Conservation (phyloP, 2,888 invertebrate genomes). For the Ormyrus thymus region DNA sequence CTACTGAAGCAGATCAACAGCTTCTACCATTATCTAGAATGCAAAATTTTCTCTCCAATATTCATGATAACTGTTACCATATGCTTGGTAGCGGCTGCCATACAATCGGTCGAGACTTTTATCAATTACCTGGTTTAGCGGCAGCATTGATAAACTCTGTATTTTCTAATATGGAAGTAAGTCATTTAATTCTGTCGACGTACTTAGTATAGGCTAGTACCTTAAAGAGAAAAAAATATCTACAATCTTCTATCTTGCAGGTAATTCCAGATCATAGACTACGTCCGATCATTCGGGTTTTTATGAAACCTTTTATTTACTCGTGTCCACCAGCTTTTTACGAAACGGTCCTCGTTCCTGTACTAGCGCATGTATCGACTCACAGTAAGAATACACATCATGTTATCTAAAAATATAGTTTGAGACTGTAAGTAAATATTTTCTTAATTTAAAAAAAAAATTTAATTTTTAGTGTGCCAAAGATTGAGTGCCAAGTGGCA, state of each 20-base stretch:
- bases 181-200: constrained; percentile 41
- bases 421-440: no score
- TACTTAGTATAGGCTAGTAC: no score
- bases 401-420: no score
- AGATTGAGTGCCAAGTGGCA: constrained; percentile 87
- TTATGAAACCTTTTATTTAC: constrained; percentile 89
- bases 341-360: constrained; percentile 84
- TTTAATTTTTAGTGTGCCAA: constrained; percentile 72
- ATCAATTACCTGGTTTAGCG: constrained; percentile 85
- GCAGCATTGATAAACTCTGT: constrained; percentile 84
- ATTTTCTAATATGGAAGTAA: constrained; percentile 81
- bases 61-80: constrained; percentile 89
- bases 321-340: constrained; percentile 91
- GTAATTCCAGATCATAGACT: constrained; percentile 90
- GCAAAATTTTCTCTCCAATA: constrained; percentile 87
- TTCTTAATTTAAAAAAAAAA: no score
- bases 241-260: constrained; percentile 69
- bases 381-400: constrained; percentile 79
- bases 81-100: constrained; percentile 80
- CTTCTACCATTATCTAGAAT: constrained; percentile 84
- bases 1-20: constrained; percentile 74
- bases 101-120: constrained; percentile 90
- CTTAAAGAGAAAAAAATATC: no score
- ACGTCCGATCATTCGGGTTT: constrained; percentile 87
- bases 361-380: constrained; percentile 86